Conservation (phyloP, 37 sponge, comb jelly and placozoan species). For the Agelas oroides region DNA sequence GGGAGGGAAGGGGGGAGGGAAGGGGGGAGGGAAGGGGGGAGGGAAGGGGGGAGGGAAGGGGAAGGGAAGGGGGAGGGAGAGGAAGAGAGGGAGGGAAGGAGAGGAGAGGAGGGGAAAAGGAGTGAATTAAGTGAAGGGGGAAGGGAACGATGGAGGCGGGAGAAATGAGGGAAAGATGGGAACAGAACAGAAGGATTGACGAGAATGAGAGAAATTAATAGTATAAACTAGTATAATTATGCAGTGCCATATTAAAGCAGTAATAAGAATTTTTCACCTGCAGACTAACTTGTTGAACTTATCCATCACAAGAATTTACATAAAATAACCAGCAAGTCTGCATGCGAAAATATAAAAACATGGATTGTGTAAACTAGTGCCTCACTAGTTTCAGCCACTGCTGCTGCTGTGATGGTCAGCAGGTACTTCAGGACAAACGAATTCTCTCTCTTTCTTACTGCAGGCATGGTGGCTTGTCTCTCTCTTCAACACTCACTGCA, state of each 20-base stretch:
- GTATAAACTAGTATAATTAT: no score
- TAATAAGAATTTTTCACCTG: no score
- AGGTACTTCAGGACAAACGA: slow-evolving; percentile 53
- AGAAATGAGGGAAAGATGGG: no score
- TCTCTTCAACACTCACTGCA: no score
- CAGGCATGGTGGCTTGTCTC: background rate
- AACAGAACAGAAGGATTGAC: no score
- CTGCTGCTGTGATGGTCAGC: slow-evolving; percentile 59
- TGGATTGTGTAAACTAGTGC: background rate
- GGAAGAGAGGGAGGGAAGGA: background rate
- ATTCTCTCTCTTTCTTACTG: background rate
- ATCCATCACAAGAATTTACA: no score
- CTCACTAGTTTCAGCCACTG: slow-evolving; percentile 71
- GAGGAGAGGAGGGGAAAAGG: background rate
- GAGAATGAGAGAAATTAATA: no score
- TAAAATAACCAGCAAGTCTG: no score
- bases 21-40: background rate
- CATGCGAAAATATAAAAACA: no score
- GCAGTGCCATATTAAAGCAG: no score
- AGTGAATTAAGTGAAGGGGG: background rate
- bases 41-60: background rate
- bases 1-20: background rate
- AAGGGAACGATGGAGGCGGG: no score
- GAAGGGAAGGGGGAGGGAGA: background rate
- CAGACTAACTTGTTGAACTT: no score